phyloP scores from a whole-genome alignment of 1,140 invertebrate genomes.

The Maconellicoccus hirsutus region DNA sequence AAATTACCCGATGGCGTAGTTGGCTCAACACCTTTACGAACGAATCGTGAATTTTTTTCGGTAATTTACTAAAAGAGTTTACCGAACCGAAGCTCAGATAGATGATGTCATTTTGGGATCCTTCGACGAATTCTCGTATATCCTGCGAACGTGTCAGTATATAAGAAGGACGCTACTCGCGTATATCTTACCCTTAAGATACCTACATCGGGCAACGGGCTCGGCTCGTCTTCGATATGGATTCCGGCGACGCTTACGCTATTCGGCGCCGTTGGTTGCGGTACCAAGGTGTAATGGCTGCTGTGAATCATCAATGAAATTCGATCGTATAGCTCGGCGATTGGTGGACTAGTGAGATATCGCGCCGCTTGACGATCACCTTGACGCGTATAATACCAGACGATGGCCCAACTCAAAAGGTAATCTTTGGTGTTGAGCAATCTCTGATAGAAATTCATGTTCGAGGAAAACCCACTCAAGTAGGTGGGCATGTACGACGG shows the following conservation, averaged over 20 bases:
- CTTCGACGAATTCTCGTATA: neutral
- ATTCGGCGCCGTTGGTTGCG: slow-evolving; percentile 38
- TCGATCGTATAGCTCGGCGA: slow-evolving; percentile 31
- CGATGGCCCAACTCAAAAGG: neutral
- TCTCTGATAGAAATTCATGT: slow-evolving; percentile 43
- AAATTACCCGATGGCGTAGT: slow-evolving; percentile 44
- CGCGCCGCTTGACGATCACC: neutral
- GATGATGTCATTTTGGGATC: slow-evolving; percentile 37
- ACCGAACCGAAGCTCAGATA: slow-evolving; percentile 60
- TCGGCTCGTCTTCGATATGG: slow-evolving; percentile 35
- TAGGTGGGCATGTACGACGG: slow-evolving; percentile 41
- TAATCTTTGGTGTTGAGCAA: slow-evolving; percentile 36
- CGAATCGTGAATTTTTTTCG: slow-evolving; percentile 37
- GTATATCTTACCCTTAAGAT: too few species aligned
- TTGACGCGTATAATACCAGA: neutral
- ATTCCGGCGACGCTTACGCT: slow-evolving; percentile 46
- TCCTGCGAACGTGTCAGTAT: too few species aligned
- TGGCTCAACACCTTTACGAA: slow-evolving; percentile 24
- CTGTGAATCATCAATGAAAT: slow-evolving; percentile 42
- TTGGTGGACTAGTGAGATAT: slow-evolving; percentile 24
- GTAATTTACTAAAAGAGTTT: slow-evolving; percentile 33
- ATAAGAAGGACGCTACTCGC: too few species aligned
- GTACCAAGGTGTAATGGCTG: slow-evolving; percentile 40
- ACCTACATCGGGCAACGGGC: slow-evolving; percentile 26
- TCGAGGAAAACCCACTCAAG: slow-evolving; percentile 38